Base-by-base conservation (phyloP, 2,113 vertebrate genomes). In the Scytalopus superciliaris region DNA sequence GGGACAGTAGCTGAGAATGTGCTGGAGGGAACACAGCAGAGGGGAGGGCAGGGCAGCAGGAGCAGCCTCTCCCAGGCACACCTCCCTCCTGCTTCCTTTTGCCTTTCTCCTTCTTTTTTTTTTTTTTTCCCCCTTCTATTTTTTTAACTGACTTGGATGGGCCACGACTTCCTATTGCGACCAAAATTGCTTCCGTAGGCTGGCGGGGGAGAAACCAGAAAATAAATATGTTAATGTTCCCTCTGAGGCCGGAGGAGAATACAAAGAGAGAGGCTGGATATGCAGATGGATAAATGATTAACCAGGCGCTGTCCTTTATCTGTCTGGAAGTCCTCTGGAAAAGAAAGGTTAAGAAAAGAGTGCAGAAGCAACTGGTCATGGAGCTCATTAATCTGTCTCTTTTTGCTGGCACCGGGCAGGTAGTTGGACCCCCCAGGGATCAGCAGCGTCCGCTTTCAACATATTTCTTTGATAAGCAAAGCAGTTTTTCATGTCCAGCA, bases 271-370 rank as follows among this genome's bases (percentile, higher is more conserved):
- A 95, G 66, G 68, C 72, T 92, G 91, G 84, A 83, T 42, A 79
- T 40, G 74, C 93, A 96, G 94, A 90, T 88, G 96, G 92, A 95
- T 55, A 97, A 97, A 94, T 93, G 87, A 94, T 95, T 96, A 94
- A 94, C 90, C 92, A 87, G 94, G 69, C 69, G 2, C 76, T 95
- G 80, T 91, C 68, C 94, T 96, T 96, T 87, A 96, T 95, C 95
- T 93, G 84, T 82, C 93, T 95, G 90, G 89, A 94, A 96, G 74
- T 93, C 35, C 62, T 87, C 69, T 64, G 90, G 59, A 95, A 97
- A 94, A 94, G 66, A 84, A 89, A 97, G 90, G 91, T 93, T 92
- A 94, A 94, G 72, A 86, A 80, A 90, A 92, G 93, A 91, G 60
- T 68, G 30, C 91, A 90, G 94, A 86, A 95, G 94, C 84, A 86